Evolutionary conservation across 2,113 vertebrate genomes (phyloP).

Genomic region (Oncorhynchus nerka): DNA sequence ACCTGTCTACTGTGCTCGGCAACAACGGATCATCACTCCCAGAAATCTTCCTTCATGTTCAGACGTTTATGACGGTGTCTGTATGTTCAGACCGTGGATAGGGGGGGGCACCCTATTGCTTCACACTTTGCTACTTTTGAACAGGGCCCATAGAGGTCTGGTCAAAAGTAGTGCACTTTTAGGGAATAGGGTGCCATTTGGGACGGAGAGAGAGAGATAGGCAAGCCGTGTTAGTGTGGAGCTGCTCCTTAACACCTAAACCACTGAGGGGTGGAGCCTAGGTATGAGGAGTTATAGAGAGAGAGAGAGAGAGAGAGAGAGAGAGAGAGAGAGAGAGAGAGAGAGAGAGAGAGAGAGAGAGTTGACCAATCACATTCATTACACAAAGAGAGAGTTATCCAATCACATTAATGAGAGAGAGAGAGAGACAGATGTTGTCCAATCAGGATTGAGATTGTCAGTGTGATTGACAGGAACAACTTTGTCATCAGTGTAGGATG

Average conservation of each 20-base stretch:
- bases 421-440: constrained; percentile 1
- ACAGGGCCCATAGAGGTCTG: neutral
- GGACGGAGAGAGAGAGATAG: neutral
- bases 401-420: neutral
- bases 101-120: too few species aligned
- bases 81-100: too few species aligned
- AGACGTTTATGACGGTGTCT: too few species aligned
- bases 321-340: neutral
- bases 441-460: constrained; percentile 13
- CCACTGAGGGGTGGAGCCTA: neutral
- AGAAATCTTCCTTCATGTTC: too few species aligned
- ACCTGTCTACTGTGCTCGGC: too few species aligned
- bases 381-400: neutral
- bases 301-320: neutral
- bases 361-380: neutral
- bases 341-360: constrained; percentile 7
- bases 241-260: neutral
- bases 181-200: too few species aligned
- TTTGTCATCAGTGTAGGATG: constrained; percentile 31
- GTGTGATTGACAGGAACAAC: neutral
- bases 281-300: neutral
- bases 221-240: neutral
- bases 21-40: too few species aligned
- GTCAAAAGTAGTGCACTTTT: too few species aligned
- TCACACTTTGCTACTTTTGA: constrained; percentile 3